Conservation (phyloP, 2,113 vertebrate genomes). For the Eurystomus gularis region DNA sequence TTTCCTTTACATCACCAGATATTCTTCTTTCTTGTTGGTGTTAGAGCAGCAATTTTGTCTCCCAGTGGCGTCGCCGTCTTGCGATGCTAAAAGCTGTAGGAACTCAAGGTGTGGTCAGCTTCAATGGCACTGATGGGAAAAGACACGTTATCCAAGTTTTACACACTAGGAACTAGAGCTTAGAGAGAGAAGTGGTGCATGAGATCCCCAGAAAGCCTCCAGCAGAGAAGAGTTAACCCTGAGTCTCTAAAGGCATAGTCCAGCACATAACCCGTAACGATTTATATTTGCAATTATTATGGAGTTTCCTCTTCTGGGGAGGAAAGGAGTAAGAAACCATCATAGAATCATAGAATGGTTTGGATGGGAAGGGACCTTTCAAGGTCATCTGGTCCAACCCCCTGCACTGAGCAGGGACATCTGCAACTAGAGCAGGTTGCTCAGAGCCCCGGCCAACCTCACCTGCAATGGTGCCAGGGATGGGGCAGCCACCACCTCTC, state of each 20-base stretch:
- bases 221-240: neutral
- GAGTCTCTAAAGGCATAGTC: neutral
- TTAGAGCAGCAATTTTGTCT: neutral
- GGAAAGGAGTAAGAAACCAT: neutral
- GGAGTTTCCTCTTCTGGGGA: neutral
- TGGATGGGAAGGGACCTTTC: no score
- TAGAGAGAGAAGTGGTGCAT: neutral
- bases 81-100: neutral
- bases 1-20: neutral
- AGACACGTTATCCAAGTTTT: neutral
- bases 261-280: accelerated
- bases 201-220: neutral
- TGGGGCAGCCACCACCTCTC: no score
- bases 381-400: no score
- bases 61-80: neutral
- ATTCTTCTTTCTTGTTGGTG: neutral
- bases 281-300: neutral
- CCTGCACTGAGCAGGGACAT: no score
- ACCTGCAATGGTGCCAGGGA: no score
- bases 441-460: no score
- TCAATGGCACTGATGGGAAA: neutral
- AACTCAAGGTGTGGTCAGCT: accelerated
- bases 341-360: no score
- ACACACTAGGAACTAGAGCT: neutral
- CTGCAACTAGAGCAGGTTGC: no score